Base-by-base conservation (phyloP, 1,140 invertebrate species). In the Polypedilum pembai region DNA sequence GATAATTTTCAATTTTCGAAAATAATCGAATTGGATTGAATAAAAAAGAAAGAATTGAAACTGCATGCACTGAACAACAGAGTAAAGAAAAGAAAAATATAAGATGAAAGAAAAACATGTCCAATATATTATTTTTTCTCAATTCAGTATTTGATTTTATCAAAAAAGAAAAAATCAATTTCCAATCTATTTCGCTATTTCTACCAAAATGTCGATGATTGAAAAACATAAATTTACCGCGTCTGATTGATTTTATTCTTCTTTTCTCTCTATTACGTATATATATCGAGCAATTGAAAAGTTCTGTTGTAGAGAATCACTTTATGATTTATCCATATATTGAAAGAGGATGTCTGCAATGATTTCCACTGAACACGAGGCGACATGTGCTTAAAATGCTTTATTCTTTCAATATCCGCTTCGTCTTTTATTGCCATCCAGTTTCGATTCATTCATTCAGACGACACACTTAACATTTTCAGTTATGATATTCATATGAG, bases 381-480 rank as follows among this genome's bases (percentile, higher is more conserved):
- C 45, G 45, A 56, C 21, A 75, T 65, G 73, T 41, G 73, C n/a
- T 74, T 56, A 20, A 20, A 66, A 73, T 45, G 8, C n/a, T 45
- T n/a, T 5, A n/a, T 72, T 41, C 24, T 17, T n/a, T 73, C 20
- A 65, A 74, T n/a, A n/a, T 73, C 33, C 24, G 24, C n/a, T 74
- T n/a, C 73, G 56, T 72, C 74, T 45, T 76, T 77, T 24, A 24
- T 24, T 33, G 21, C 21, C 21, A 73, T 33, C 15, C 12, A 33
- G 17, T 66, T 66, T 66, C n/a, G n/a, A n/a, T n/a, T n/a, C n/a
- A n/a, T 72, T 72, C 69, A 73, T 15, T 56, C 12, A 56, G 0
- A 15, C 10, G 45, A 56, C 12, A 56, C n/a, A 56, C 45, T 56
- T 56, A 56, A 56, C 45, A 56, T 12, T n/a, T 8, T 56, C 45